Percentiles rank a stretch among this genome's conserved stretches.
phyloP scores from a whole-genome alignment of 2,113 vertebrate species.

The Hylia prasina region DNA sequence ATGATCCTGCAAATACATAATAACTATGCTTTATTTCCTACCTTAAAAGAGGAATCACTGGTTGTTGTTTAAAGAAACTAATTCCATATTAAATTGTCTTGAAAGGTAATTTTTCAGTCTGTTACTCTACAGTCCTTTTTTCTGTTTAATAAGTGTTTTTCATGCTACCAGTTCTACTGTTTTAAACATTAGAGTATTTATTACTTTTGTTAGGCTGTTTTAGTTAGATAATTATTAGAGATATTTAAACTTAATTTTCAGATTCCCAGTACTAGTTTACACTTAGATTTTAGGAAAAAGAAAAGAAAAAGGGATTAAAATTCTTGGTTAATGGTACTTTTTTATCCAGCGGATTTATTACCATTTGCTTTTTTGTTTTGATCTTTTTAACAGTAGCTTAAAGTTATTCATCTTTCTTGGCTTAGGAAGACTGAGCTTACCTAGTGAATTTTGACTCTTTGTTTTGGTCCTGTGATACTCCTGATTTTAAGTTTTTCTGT shows the following conservation, averaged over 20 bases:
- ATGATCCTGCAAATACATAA: background rate
- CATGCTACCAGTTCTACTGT: background rate
- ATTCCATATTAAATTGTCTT: background rate
- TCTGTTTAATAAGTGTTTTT: background rate
- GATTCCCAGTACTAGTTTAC: background rate
- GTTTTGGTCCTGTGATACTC: accelerated
- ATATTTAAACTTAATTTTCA: background rate
- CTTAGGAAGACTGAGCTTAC: background rate
- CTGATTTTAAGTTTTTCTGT: background rate
- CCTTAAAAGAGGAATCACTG: accelerated
- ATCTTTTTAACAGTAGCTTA: background rate
- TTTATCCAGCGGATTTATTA: background rate
- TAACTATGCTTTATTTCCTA: background rate
- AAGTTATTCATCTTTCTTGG: background rate
- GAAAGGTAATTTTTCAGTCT: background rate
- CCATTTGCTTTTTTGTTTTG: background rate
- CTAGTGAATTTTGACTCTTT: background rate
- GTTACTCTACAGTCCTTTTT: background rate
- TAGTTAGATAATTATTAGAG: background rate
- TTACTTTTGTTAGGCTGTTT: background rate
- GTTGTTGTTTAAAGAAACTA: background rate
- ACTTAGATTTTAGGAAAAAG: background rate
- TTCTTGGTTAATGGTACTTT: background rate
- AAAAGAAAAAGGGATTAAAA: background rate
- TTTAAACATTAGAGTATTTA: background rate